Conservation (phyloP, 2,113 vertebrate species). For the Suricata suricatta region DNA sequence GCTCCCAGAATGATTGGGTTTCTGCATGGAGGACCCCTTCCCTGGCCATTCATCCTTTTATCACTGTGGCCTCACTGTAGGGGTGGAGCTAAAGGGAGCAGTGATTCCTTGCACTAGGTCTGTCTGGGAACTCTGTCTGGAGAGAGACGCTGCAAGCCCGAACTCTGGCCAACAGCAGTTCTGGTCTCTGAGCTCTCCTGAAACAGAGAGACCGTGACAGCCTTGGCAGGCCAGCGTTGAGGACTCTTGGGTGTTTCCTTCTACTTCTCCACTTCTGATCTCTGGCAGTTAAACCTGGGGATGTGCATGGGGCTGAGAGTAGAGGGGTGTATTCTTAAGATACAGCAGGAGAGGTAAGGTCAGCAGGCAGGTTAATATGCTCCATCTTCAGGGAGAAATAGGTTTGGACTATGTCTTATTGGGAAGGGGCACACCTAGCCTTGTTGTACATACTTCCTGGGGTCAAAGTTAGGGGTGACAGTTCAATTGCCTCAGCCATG, state of each 20-base stretch:
- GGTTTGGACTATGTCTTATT: background rate
- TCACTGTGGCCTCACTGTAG: background rate
- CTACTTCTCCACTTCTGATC: background rate
- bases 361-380: background rate
- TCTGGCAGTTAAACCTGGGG: background rate
- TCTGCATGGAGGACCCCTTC: background rate
- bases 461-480: background rate
- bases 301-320: too few relatives aligned
- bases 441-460: background rate
- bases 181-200: background rate
- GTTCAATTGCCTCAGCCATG: background rate
- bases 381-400: background rate
- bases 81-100: too few relatives aligned
- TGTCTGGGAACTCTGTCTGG: too few relatives aligned
- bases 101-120: background rate
- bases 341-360: background rate
- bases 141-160: background rate
- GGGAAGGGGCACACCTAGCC: background rate
- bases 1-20: rapidly evolving
- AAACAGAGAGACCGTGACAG: background rate
- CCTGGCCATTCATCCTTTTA: background rate
- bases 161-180: too few relatives aligned
- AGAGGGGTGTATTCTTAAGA: background rate
- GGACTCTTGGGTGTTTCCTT: background rate
- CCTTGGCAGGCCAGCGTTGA: rapidly evolving